Conservation (phyloP, 2,888 invertebrate species). For the Patella caerulea region DNA sequence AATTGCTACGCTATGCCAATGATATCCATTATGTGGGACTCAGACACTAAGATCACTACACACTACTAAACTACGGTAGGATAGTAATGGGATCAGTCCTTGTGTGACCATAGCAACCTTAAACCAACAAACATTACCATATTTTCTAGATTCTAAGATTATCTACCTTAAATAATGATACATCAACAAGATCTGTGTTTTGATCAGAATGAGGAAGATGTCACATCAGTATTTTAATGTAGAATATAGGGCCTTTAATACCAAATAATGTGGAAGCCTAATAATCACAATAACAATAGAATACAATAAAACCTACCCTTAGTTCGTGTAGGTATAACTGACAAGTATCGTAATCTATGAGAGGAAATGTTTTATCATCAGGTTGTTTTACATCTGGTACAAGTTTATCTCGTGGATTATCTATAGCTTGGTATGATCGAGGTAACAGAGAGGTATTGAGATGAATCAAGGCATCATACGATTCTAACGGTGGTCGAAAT, state of each 20-base stretch:
- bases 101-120: too few species aligned
- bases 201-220: background rate
- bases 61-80: too few species aligned
- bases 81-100: too few species aligned
- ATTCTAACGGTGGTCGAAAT: constrained; percentile 79
- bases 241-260: background rate
- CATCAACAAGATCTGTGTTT: background rate
- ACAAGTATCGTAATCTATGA: constrained; percentile 85
- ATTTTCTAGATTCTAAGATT: too few species aligned
- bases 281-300: too few species aligned
- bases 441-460: constrained; percentile 74
- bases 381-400: background rate
- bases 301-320: constrained; percentile 75
- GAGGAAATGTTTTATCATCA: constrained; percentile 75
- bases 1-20: too few species aligned
- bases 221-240: background rate
- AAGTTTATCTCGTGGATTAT: constrained; percentile 41
- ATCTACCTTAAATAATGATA: too few species aligned
- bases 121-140: too few species aligned
- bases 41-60: too few species aligned
- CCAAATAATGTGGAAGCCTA: too few species aligned
- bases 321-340: constrained; percentile 81
- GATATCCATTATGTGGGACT: too few species aligned
- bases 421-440: constrained; percentile 73
- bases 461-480: constrained; percentile 84